Evolutionary conservation across 2,888 invertebrate genomes (phyloP), one percentile per base, ranked within the genome.

Genomic region (Baronia brevicornis): DNA sequence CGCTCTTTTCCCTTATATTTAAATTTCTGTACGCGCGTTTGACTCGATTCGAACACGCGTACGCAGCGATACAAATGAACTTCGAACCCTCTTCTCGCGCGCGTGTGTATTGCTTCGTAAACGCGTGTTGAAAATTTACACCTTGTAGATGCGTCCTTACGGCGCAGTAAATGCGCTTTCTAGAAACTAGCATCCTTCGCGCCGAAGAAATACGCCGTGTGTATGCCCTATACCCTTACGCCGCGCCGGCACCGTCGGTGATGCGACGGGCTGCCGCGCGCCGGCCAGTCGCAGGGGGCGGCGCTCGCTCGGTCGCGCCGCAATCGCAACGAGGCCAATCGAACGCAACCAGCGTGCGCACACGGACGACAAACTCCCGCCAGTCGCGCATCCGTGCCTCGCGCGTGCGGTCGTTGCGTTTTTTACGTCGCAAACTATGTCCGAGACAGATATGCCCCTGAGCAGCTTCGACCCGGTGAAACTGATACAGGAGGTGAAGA

Each of bases 401-500:
- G 40, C 39, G 44, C 40, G 54, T 21, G 23, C 21, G 50, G 46
- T 53, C 64, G 63, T 55, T 59, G 60, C 64, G 63, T 59, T 56
- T 62, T 62, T 64, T 62, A 38, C 40, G 46, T 47, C 51, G 51
- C 51, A 46, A 4, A 1, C 1, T 3, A 20, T 55, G 53, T 60
- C 60, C 55, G 48, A 51, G 41, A 31, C 44, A 11, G 29, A 25
- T 3, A 15, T 17, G 6, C 15, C 21, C 25, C 10, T 14, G 12
- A 23, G 9, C 17, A 20, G 44, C 24, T 68, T 74, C 48, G 65
- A 66, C 43, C 73, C 78, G 5, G 45, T 62, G 8, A 52, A 56
- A 28, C 46, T 84, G 46, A 82, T 84, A 50, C 72, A 71, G 33
- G 84, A 77, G 52, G 64, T 80, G 18, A 80, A 82, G 48, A 75